phyloP scores from a whole-genome alignment of 2,113 vertebrate species.

The Pteruthius melanotis region DNA sequence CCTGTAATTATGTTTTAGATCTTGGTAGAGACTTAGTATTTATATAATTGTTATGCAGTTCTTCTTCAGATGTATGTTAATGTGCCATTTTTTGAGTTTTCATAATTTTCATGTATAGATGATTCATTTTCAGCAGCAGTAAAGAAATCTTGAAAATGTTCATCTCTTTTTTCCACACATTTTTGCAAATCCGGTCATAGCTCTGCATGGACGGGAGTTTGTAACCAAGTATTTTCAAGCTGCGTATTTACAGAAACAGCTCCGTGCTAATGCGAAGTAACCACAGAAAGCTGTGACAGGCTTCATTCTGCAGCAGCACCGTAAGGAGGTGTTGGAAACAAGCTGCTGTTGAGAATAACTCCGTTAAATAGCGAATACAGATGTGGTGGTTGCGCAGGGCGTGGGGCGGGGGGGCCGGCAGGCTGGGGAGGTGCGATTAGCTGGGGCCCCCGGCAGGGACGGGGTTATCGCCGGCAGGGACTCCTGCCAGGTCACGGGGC shows the following conservation, averaged over 20 bases:
- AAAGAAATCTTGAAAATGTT: background rate
- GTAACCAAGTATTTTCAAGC: background rate
- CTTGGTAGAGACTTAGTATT: background rate
- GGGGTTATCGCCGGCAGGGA: background rate
- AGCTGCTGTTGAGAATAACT: background rate
- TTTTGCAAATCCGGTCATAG: background rate
- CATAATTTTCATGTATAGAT: background rate
- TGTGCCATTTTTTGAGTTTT: background rate
- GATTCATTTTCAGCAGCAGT: background rate
- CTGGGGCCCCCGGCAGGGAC: background rate
- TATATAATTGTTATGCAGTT: background rate
- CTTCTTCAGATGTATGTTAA: slow-evolving; percentile 17
- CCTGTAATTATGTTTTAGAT: slow-evolving; percentile 13
- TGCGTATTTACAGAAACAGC: background rate
- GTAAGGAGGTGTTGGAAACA: background rate
- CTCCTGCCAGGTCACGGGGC: slow-evolving; percentile 19
- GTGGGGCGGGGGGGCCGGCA: background rate
- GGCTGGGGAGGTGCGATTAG: slow-evolving; percentile 16
- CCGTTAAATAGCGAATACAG: background rate
- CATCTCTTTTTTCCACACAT: background rate
- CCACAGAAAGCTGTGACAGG: background rate
- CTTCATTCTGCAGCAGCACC: background rate
- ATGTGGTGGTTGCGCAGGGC: background rate
- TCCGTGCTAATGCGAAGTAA: background rate
- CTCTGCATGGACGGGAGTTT: background rate